Conservation (phyloP, 2,113 vertebrate species). For the Pterocles gutturalis region DNA sequence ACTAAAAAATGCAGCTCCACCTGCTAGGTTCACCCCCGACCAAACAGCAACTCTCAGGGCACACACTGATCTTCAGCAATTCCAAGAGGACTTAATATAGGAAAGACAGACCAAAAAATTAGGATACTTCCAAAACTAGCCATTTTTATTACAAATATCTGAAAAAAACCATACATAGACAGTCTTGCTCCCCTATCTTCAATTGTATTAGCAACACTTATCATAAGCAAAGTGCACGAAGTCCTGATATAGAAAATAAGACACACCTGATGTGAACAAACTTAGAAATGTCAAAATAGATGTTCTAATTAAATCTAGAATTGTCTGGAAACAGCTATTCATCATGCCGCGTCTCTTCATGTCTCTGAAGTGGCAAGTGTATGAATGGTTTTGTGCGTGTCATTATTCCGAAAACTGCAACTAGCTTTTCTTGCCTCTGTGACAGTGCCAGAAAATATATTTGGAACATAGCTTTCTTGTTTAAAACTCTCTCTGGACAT, state of each 20-base stretch:
- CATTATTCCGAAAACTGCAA: conserved; percentile 26
- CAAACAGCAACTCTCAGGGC: neutral
- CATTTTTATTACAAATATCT: neutral
- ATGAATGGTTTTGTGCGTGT: neutral
- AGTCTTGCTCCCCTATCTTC: neutral
- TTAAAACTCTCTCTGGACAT: neutral
- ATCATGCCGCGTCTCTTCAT: neutral
- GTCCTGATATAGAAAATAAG: neutral
- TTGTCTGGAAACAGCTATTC: conserved; percentile 10
- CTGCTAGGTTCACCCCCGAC: neutral
- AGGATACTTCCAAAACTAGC: neutral
- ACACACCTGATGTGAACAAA: neutral
- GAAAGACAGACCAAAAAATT: neutral
- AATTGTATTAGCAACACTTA: neutral
- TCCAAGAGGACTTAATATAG: neutral
- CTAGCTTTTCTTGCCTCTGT: neutral
- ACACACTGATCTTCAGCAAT: neutral
- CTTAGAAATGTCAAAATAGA: neutral
- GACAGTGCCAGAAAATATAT: conserved; percentile 7
- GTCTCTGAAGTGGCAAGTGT: neutral
- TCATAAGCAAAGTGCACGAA: neutral
- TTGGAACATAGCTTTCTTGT: neutral
- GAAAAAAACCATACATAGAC: neutral
- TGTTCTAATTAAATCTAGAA: conserved; percentile 6
- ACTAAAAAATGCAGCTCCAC: neutral